phyloP scores from a whole-genome alignment of 2,797 vertebrate species.

The Sebastes hubbsi region DNA sequence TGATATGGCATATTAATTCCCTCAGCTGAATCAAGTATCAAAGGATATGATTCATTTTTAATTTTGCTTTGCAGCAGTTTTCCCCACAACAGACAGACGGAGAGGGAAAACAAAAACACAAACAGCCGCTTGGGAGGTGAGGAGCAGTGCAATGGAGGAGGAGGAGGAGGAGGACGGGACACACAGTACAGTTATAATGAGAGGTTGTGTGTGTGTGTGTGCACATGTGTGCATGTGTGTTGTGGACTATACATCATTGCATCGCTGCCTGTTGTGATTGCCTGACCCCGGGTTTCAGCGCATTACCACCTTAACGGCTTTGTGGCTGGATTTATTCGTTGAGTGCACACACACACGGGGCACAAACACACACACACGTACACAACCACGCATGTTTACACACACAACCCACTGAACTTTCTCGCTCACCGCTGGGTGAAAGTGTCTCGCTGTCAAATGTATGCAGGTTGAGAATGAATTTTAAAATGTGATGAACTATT shows the following conservation, averaged over 20 bases:
- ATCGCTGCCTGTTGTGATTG: conserved; percentile 58
- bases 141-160: not conserved
- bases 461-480: conserved; percentile 30
- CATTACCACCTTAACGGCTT: conserved; percentile 59
- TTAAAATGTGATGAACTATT: conserved; percentile 12
- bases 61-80: conserved; percentile 61
- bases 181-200: conserved; percentile 1
- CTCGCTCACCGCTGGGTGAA: conserved; percentile 1
- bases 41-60: conserved; percentile 59
- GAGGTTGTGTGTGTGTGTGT: not conserved
- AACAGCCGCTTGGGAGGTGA: conserved; percentile 47
- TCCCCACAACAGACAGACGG: conserved; percentile 32
- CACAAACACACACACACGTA: conserved; percentile 1
- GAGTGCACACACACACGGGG: not conserved
- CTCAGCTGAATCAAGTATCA: conserved; percentile 41
- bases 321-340: conserved; percentile 54
- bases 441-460: conserved; percentile 17
- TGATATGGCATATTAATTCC: conserved; percentile 32
- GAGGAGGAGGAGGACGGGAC: not conserved
- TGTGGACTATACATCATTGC: conserved; percentile 43
- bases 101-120: conserved; percentile 60
- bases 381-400: not conserved
- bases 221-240: not conserved
- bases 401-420: not conserved
- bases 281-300: conserved; percentile 56